These are phyloP conservation scores for Apis mellifera DNA, from an alignment of 1,140 invertebrate species.

Conservation along the genomic window Amel_HAv3.1 CM009942.2:5652001-5652500, in stretches of 20 bases:
- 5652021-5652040: too few relatives aligned
- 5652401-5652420: constrained; percentile 57
- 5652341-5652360: constrained; percentile 40
- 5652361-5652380: constrained; percentile 55
- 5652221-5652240: constrained; percentile 59
- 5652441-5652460: constrained; percentile 26
- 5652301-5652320: not conserved
- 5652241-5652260: constrained; percentile 64
- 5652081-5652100: not conserved
- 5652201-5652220: constrained; percentile 48
- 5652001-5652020: not conserved
- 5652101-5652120: not conserved
- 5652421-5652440: constrained; percentile 3
- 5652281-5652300: constrained; percentile 12
- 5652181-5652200: not conserved
- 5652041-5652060: not conserved
- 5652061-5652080: not conserved
- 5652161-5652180: not conserved
- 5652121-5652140: constrained; percentile 5
- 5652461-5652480: not conserved
- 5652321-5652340: not conserved
- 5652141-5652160: not conserved
- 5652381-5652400: constrained; percentile 57
- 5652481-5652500: not conserved
- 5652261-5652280: constrained; percentile 41